Percentiles rank a stretch among this genome's conserved stretches.
These are phyloP conservation scores for Drosophila borborema DNA, from an alignment of 2,888 invertebrate species.

Conservation along the genomic window DNA sequence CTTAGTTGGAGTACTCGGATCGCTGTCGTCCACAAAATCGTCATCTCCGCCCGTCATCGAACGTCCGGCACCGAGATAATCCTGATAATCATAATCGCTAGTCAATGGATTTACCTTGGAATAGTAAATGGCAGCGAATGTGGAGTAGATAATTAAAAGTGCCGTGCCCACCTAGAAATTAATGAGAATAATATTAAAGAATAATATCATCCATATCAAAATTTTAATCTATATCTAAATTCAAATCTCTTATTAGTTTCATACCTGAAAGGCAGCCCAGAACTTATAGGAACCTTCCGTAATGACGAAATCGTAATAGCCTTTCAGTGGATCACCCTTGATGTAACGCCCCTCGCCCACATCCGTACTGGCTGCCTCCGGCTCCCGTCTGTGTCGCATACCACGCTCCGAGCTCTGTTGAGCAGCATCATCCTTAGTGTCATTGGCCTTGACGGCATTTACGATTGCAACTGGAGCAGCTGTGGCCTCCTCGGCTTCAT, in stretches of 20 bases:
- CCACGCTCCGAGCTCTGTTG: slow-evolving; percentile 34
- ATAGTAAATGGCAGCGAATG: slow-evolving; percentile 94
- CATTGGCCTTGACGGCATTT: slow-evolving; percentile 27
- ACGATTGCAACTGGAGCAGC: slow-evolving; percentile 34
- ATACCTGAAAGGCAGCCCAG: slow-evolving; percentile 94
- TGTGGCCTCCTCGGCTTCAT: slow-evolving; percentile 31
- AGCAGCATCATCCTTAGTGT: slow-evolving; percentile 36
- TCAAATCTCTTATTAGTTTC: slow-evolving; percentile 14
- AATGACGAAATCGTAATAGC: slow-evolving; percentile 94
- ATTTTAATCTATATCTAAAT: neutral
- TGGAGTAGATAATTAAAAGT: slow-evolving; percentile 92
- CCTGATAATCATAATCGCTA: slow-evolving; percentile 91
- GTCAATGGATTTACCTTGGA: slow-evolving; percentile 94
- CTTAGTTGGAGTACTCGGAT: slow-evolving; percentile 26
- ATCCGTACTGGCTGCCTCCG: slow-evolving; percentile 46
- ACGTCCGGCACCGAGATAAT: slow-evolving; percentile 89
- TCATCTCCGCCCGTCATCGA: slow-evolving; percentile 86
- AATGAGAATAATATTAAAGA: neutral
- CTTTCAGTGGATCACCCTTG: slow-evolving; percentile 90
- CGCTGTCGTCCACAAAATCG: slow-evolving; percentile 80
- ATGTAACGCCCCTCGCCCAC: slow-evolving; percentile 84
- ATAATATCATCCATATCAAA: no score
- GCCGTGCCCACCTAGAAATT: slow-evolving; percentile 91
- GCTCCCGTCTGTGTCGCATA: slow-evolving; percentile 60
- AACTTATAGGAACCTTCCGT: slow-evolving; percentile 95